Base-by-base conservation (phyloP, 1,140 invertebrate species). In the Schlechtendalia chinensis region DNA sequence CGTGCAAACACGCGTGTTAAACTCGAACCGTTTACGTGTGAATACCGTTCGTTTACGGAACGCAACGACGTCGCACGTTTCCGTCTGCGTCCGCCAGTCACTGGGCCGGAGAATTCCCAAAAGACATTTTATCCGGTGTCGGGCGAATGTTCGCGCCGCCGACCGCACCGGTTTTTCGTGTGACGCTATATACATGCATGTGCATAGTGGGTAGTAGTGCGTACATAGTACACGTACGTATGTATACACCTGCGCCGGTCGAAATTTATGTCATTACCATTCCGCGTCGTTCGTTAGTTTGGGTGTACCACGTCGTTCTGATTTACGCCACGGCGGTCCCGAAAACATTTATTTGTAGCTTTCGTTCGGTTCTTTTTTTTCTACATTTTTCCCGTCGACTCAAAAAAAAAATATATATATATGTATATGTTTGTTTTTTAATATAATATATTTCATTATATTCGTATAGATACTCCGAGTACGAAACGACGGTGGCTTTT, bases 261-360 rank as follows among this genome's bases (percentile, higher is more conserved):
- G 32, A 77, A 77, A 77, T 77, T 77, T 77, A 77, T 77, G 72
- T 77, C 59, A 77, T 77, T 59, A 54, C 54, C 14, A n/a, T n/a
- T n/a, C n/a, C n/a, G n/a, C 22, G 50, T 29, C 47, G 24, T 72
- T 29, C 47, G 72, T 59, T 58, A 74, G 32, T 74, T 74, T 74
- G 50, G 19, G 27, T 12, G 71, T 56, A 14, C 32, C 45, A 45
- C 53, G 50, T 72, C 69, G 69, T 29, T 17, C 69, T 72, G 69
- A 72, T 72, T 72, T 72, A 72, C 50, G 47, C 69, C 32, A 0
- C 32, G 1, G 39, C 29, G 19, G 2, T 19, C 22, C n/a, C 39
- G 4, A n/a, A 74, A 74, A 74, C 50, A 19, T 12, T 74, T 74
- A 74, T 56, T 74, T 74, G 27, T 74, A 56, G 27, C 16, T 54